Percentiles rank a stretch among this genome's conserved stretches.
phyloP scores from a whole-genome alignment of 2,113 vertebrate species.

The Pitta sordida region DNA sequence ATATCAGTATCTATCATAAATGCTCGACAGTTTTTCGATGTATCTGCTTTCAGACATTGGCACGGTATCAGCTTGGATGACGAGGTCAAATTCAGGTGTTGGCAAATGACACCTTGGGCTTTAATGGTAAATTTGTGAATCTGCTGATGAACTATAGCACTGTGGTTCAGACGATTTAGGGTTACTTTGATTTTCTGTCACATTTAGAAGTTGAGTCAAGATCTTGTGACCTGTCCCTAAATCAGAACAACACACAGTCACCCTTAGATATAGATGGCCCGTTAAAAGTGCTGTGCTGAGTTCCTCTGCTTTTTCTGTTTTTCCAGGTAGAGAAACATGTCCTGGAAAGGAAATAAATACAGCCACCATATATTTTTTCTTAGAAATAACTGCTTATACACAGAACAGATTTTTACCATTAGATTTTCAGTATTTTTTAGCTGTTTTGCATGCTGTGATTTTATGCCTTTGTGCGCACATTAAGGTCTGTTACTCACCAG shows the following conservation, averaged over 20 bases:
- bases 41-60: constrained; percentile 66
- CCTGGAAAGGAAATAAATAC: background rate
- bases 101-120: background rate
- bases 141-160: background rate
- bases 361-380: background rate
- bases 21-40: constrained; percentile 28
- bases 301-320: background rate
- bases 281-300: background rate
- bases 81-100: constrained; percentile 58
- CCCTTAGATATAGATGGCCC: background rate
- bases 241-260: constrained; percentile 36
- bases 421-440: background rate
- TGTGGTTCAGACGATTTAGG: background rate
- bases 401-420: background rate
- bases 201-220: constrained; percentile 27
- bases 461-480: background rate
- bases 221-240: constrained; percentile 33
- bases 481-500: background rate
- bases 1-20: constrained; percentile 51
- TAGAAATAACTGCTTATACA: background rate
- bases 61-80: constrained; percentile 56
- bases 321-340: background rate
- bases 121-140: constrained; percentile 37
- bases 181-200: background rate
- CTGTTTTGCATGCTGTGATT: background rate